Conservation (phyloP, 2,888 invertebrate genomes). For the Diarsia rubi region DNA sequence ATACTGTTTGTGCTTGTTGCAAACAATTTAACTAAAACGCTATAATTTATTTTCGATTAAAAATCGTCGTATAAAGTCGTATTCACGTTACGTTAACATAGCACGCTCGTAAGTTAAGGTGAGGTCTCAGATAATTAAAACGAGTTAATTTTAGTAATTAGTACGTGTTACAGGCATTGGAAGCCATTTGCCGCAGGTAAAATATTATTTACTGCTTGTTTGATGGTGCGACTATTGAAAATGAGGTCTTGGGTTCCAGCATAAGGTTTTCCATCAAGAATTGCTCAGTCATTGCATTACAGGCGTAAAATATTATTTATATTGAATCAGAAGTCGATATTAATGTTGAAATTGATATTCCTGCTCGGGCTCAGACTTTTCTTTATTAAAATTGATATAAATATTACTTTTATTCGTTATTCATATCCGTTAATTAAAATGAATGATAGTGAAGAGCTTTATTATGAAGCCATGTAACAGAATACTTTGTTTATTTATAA, state of each 20-base stretch:
- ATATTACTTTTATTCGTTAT: background rate
- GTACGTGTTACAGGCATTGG: slow-evolving; percentile 5
- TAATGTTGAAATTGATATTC: slow-evolving; percentile 3
- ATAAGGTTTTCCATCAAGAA: no score
- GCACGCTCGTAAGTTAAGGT: no score
- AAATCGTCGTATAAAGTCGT: background rate
- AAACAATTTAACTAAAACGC: background rate
- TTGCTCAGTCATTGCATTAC: no score
- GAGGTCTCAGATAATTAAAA: background rate
- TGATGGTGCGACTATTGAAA: no score
- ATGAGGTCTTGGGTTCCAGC: no score
- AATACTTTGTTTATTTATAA: background rate
- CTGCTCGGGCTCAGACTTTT: background rate
- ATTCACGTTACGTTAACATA: background rate
- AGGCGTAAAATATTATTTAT: slow-evolving; percentile 26
- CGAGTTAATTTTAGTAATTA: slow-evolving; percentile 40
- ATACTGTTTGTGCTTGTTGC: background rate
- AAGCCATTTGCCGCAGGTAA: slow-evolving; percentile 17
- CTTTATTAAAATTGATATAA: background rate
- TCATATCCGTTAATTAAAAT: background rate
- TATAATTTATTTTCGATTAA: background rate
- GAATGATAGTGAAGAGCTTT: background rate
- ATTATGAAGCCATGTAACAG: background rate
- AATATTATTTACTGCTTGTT: slow-evolving; percentile 15
- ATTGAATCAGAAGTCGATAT: slow-evolving; percentile 17